Evolutionary conservation across 2,888 invertebrate species (phyloP).

Genomic region (Automeris io): DNA sequence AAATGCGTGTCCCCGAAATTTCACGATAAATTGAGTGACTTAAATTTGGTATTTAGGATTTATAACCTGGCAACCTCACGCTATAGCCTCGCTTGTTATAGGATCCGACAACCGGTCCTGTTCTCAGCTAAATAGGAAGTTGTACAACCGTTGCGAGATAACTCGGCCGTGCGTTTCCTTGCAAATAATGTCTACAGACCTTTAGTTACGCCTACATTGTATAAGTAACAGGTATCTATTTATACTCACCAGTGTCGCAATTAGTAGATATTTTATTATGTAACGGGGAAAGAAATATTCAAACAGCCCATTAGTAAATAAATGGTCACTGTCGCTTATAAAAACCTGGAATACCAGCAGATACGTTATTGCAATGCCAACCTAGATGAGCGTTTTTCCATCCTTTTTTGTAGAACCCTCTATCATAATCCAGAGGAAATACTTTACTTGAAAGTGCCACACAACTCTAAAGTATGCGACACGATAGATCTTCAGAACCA

Average conservation of each 20-base stretch:
- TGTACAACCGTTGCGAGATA: slow-evolving; percentile 16
- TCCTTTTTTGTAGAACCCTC: too few species aligned
- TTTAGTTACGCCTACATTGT: not conserved
- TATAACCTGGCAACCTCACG: not conserved
- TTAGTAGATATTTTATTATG: too few species aligned
- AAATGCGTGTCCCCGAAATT: too few species aligned
- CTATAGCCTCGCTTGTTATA: not conserved
- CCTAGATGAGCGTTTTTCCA: too few species aligned
- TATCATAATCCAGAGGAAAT: too few species aligned
- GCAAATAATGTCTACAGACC: slow-evolving; percentile 12
- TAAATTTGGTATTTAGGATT: not conserved
- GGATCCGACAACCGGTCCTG: slow-evolving; percentile 14
- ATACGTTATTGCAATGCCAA: too few species aligned
- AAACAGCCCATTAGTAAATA: not conserved
- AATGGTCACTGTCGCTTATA: too few species aligned
- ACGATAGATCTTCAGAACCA: too few species aligned
- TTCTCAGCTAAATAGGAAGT: slow-evolving; percentile 19
- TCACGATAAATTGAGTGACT: too few species aligned
- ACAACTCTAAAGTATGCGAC: too few species aligned
- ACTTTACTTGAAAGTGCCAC: too few species aligned
- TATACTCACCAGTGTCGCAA: not conserved
- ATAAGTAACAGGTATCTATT: not conserved
- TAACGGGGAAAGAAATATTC: not conserved
- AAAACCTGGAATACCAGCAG: too few species aligned
- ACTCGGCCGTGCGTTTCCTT: slow-evolving; percentile 15